Evolutionary conservation across 2,888 invertebrate genomes (phyloP).

Genomic region (Tridacna crocea): DNA sequence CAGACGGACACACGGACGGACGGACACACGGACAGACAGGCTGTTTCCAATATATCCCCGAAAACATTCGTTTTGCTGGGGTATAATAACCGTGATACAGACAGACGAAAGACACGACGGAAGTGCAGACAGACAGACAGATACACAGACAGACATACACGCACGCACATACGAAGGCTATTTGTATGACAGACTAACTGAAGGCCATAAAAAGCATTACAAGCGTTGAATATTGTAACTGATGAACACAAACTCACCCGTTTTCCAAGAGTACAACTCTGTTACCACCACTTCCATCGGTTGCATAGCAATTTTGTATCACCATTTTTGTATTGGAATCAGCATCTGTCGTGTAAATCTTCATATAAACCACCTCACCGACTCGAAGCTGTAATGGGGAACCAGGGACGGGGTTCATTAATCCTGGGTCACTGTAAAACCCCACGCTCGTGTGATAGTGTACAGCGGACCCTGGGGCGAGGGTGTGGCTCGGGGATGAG

Average conservation of each 20-base stretch:
- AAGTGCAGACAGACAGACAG: too few species aligned
- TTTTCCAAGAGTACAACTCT: conserved; percentile 25
- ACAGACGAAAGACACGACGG: too few species aligned
- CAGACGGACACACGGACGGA: too few species aligned
- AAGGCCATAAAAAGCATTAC: too few species aligned
- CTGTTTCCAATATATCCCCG: too few species aligned
- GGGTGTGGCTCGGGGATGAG: not conserved
- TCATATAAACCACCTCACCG: conserved; percentile 21
- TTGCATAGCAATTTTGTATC: conserved; percentile 32
- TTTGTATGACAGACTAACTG: too few species aligned
- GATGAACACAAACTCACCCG: conserved; percentile 20
- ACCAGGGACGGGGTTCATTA: conserved; percentile 12
- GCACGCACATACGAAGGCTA: too few species aligned
- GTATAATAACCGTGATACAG: too few species aligned
- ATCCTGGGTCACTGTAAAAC: conserved; percentile 12
- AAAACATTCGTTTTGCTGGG: too few species aligned
- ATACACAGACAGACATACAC: too few species aligned
- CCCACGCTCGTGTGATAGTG: not conserved
- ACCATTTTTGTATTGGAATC: conserved; percentile 36
- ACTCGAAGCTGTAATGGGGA: conserved; percentile 26
- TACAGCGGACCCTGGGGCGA: not conserved
- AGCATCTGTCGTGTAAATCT: conserved; percentile 39
- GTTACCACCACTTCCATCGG: not conserved
- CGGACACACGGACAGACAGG: too few species aligned
- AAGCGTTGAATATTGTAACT: too few species aligned